These are phyloP conservation scores for Sturnira hondurensis DNA, from an alignment of 2,113 vertebrate species.

Conservation along the genomic window DNA sequence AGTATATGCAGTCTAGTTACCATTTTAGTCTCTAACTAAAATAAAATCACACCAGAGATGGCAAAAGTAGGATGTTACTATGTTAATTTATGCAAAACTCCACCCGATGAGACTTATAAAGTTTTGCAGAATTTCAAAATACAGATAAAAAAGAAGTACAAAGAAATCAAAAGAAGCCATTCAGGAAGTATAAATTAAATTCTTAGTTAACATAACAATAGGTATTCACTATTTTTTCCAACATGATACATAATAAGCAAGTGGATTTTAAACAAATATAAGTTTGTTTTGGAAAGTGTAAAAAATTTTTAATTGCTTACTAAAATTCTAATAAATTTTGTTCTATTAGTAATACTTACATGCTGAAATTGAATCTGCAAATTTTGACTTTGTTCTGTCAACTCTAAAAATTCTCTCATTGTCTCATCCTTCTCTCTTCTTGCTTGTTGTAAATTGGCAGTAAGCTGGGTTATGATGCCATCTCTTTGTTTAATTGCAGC, in stretches of 20 bases:
- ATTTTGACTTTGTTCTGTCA: constrained; percentile 96
- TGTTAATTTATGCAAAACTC: constrained; percentile 1
- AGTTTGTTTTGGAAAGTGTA: neutral
- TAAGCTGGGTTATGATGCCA: constrained; percentile 97
- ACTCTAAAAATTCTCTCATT: constrained; percentile 93
- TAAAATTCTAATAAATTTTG: neutral
- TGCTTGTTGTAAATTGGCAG: constrained; percentile 95
- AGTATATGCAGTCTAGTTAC: neutral
- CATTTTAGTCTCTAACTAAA: neutral
- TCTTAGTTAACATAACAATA: constrained; percentile 27
- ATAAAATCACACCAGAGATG: neutral
- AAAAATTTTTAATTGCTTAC: neutral
- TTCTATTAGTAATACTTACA: constrained; percentile 79
- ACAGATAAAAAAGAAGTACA: neutral
- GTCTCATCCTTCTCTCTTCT: constrained; percentile 94
- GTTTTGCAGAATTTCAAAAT: neutral
- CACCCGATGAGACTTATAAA: neutral
- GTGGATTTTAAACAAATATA: neutral
- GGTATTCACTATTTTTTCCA: neutral
- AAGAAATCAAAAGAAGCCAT: neutral
- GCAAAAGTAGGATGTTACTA: neutral
- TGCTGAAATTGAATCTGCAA: constrained; percentile 97
- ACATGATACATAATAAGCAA: neutral
- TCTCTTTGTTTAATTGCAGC: constrained; percentile 96
- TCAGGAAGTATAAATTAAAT: neutral